phyloP scores from a whole-genome alignment of 2,888 invertebrate species.

The Stomorhina lunata region DNA sequence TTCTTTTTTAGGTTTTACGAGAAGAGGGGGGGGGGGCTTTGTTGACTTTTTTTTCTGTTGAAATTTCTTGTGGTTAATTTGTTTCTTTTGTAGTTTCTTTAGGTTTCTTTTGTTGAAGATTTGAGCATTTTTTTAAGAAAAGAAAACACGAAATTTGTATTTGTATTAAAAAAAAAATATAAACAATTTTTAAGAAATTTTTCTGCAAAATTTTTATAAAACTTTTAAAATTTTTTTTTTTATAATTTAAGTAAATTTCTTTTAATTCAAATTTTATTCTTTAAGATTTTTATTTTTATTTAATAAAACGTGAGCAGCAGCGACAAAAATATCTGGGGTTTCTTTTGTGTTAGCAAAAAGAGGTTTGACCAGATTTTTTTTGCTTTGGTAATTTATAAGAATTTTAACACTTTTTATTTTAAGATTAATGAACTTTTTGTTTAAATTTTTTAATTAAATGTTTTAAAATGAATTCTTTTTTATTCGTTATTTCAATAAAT shows the following conservation, averaged over 20 bases:
- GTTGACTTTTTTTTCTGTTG: neutral
- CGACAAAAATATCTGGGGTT: neutral
- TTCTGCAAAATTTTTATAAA: too few relatives aligned
- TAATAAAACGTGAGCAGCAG: neutral
- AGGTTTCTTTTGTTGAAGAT: neutral
- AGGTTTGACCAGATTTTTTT: slow-evolving; percentile 43
- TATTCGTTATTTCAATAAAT: neutral
- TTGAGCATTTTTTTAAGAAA: too few relatives aligned
- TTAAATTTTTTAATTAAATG: neutral
- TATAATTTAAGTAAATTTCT: too few relatives aligned
- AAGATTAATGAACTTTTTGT: neutral
- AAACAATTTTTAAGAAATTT: too few relatives aligned
- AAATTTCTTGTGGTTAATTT: neutral
- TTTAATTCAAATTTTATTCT: too few relatives aligned
- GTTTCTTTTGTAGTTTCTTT: slow-evolving; percentile 7
- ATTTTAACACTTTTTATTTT: slow-evolving; percentile 3
- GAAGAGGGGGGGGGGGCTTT: neutral
- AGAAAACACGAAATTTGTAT: too few relatives aligned
- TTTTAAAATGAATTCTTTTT: neutral
- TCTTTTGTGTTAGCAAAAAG: too few relatives aligned
- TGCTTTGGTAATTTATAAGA: neutral
- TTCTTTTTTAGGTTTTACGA: neutral
- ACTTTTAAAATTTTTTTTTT: too few relatives aligned
- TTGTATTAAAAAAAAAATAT: too few relatives aligned
- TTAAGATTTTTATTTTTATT: neutral